Evolutionary conservation across 2,797 vertebrate genomes (phyloP), one percentile per base, ranked within the genome.

Genomic region (Taeniopygia guttata): DNA sequence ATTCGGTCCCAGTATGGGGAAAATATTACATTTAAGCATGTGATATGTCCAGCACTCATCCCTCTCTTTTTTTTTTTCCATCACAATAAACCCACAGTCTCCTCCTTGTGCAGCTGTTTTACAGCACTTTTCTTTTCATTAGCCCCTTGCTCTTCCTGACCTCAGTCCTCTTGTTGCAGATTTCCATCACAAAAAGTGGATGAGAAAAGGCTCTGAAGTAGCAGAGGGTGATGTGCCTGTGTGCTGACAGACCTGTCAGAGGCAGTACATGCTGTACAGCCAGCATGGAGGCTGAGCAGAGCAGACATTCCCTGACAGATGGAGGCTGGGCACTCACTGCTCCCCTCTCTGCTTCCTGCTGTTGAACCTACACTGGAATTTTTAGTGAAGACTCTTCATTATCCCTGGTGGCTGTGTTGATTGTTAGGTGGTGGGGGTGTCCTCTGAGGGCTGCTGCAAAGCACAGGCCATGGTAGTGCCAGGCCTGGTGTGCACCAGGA

Each of bases 301-400:
- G 19, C 21, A 56, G 34, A 25, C 0, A 11, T 8, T 26, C 62
- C 42, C 29, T 14, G 17, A 9, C 2, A 16, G 25, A 22, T 5
- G 29, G 36, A 29, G 15, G 7, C 2, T 67, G 54, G 66, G 13
- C 20, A 27, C 63, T 62, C 0, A 0, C 3, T 5, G 6, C 10
- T 84, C 16, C 40, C 19, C 26, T 51, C 20, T 48, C 45, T 77
- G 45, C 13, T 34, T 23, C 5, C 4, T 48, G 5, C 5, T 40
- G 14, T 11, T 59, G n/a, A 45, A 26, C 18, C n/a, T 82, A 11
- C 19, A 6, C 32, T 30, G 26, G 17, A 36, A 22, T 20, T 78
- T 16, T 66, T 30, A 51, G 9, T 51, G 51, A 79, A 60, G 46
- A 19, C 9, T 36, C 25, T 69, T 46, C 52, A 8, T 49, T 68